Percentiles rank a stretch among this genome's conserved stretches.
Evolutionary conservation across 2,113 vertebrate species (phyloP).

Genomic region (Rutilus rutilus): DNA sequence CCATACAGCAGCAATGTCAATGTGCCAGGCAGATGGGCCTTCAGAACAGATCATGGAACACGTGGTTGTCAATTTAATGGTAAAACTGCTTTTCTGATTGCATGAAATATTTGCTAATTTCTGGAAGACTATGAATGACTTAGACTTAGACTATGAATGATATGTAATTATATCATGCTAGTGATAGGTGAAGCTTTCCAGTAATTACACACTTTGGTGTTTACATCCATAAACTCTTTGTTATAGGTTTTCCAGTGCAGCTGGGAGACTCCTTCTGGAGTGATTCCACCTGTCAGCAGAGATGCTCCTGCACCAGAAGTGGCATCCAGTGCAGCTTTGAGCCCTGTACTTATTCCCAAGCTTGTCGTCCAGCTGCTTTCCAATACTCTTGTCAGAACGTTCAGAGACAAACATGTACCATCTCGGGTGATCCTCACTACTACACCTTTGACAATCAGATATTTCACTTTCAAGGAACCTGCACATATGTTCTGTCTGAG

Average conservation of each 20-base stretch:
- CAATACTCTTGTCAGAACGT: constrained; percentile 62
- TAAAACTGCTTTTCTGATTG: background rate
- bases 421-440: constrained; percentile 79
- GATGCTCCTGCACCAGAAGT: background rate
- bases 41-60: constrained; percentile 44
- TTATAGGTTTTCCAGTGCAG: background rate
- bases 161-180: background rate
- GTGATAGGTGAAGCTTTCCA: constrained; percentile 59
- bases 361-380: constrained; percentile 52
- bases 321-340: background rate
- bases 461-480: constrained; percentile 61
- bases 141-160: too few species aligned
- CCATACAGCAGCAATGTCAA: constrained; percentile 55
- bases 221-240: background rate
- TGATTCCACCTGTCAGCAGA: background rate
- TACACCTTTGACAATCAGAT: constrained; percentile 77
- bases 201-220: background rate
- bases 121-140: background rate
- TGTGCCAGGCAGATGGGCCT: constrained; percentile 57
- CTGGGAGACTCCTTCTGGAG: constrained; percentile 13
- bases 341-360: constrained; percentile 53
- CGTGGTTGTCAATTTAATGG: constrained; percentile 39
- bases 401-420: constrained; percentile 66
- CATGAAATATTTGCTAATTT: background rate
- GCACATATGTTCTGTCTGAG: constrained; percentile 9